Evolutionary conservation across 2,888 invertebrate species (phyloP).

Genomic region (Dryobota labecula): DNA sequence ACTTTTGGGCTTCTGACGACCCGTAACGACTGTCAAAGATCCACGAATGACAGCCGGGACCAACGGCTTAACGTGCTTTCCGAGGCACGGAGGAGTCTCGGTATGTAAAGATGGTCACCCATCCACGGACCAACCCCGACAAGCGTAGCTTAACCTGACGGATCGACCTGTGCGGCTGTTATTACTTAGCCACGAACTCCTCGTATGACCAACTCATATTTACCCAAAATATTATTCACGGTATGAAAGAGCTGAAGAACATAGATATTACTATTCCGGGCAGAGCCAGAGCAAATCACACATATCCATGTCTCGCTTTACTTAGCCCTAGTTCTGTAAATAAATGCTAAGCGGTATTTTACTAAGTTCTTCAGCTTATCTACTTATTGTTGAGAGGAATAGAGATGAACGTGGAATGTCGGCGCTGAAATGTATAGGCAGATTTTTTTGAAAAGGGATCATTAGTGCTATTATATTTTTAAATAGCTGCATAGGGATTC

Average conservation of each 20-base stretch:
- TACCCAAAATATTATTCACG: slow-evolving; percentile 47
- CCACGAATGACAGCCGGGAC: too few species aligned
- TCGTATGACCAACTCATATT: slow-evolving; percentile 35
- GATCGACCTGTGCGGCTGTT: too few species aligned
- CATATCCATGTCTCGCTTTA: slow-evolving; percentile 72
- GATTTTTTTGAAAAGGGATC: slow-evolving; percentile 63
- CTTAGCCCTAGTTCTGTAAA: slow-evolving; percentile 74
- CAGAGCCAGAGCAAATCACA: slow-evolving; percentile 72
- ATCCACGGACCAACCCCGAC: too few species aligned
- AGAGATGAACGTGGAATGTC: slow-evolving; percentile 72
- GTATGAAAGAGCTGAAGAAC: slow-evolving; percentile 47
- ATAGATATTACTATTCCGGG: slow-evolving; percentile 66
- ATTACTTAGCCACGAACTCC: too few species aligned
- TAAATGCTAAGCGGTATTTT: slow-evolving; percentile 76
- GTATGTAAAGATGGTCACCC: too few species aligned
- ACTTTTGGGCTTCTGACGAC: too few species aligned
- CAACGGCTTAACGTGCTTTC: too few species aligned
- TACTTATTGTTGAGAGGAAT: slow-evolving; percentile 72
- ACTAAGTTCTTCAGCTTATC: slow-evolving; percentile 76
- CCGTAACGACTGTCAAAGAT: too few species aligned
- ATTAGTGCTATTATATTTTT: background rate
- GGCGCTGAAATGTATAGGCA: slow-evolving; percentile 69
- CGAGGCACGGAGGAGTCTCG: too few species aligned
- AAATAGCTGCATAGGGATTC: background rate
- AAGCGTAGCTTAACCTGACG: too few species aligned